Evolutionary conservation across 2,888 invertebrate species (phyloP).

Genomic region (Rhamphomyia laevipes): DNA sequence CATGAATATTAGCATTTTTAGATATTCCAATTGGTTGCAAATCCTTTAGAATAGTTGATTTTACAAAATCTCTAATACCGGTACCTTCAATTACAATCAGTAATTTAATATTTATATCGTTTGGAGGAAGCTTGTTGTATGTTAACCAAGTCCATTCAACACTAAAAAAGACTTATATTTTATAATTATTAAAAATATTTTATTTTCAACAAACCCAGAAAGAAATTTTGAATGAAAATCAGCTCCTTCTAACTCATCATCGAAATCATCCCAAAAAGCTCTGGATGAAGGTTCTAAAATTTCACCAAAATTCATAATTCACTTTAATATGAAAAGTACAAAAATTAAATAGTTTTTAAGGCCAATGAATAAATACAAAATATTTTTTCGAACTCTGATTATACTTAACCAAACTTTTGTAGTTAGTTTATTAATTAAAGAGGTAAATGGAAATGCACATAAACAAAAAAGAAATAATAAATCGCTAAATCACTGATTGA

Average conservation of each 20-base stretch:
- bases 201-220: not conserved
- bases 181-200: not conserved
- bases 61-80: constrained; percentile 25
- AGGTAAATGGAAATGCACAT: no score
- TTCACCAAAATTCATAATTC: constrained; percentile 29
- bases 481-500: no score
- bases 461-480: no score
- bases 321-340: no score
- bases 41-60: constrained; percentile 19
- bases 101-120: constrained; percentile 7
- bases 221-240: constrained; percentile 16
- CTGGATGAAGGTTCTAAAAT: constrained; percentile 33
- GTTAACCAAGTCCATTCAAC: constrained; percentile 9
- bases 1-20: constrained; percentile 13
- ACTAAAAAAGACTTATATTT: not conserved
- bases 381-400: not conserved
- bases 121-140: constrained; percentile 2
- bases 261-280: constrained; percentile 37
- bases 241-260: constrained; percentile 27
- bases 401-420: no score
- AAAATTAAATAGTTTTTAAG: not conserved
- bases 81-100: constrained; percentile 29
- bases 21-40: constrained; percentile 22
- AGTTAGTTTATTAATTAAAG: no score
- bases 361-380: not conserved